A percentile compares a stretch with the other conserved stretches of the same genome.
Conservation (phyloP, 2,113 vertebrate species). For the Neodontobutis hainanensis region DNA sequence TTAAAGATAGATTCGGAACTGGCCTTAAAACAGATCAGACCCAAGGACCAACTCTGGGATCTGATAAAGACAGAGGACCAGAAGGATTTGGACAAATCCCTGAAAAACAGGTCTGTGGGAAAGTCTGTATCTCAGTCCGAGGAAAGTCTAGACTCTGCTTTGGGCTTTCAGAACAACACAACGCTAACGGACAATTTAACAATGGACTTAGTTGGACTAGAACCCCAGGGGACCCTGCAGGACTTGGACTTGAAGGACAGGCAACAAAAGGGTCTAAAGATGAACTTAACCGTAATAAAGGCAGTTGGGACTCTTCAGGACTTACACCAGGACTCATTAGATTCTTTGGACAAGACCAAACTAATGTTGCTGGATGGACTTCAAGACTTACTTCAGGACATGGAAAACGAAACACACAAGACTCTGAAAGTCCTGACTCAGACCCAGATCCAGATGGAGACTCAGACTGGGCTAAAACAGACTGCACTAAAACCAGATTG, state of each 20-base stretch:
- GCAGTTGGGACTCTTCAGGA: too few species aligned
- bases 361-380: background rate
- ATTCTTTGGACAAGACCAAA: too few species aligned
- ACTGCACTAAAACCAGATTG: background rate
- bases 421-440: background rate
- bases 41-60: background rate
- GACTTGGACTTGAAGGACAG: too few species aligned
- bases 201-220: background rate
- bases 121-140: background rate
- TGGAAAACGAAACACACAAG: background rate
- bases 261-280: too few species aligned
- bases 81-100: background rate
- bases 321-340: background rate
- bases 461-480: background rate
- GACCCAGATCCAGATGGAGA: background rate
- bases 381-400: background rate
- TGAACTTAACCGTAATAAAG: background rate
- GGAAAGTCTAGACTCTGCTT: background rate
- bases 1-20: background rate
- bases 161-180: background rate
- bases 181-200: background rate
- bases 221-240: background rate
- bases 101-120: background rate
- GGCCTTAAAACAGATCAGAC: background rate
- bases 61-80: too few species aligned